phyloP scores from a whole-genome alignment of 2,113 vertebrate genomes.

The Mesembrinibis cayennensis region DNA sequence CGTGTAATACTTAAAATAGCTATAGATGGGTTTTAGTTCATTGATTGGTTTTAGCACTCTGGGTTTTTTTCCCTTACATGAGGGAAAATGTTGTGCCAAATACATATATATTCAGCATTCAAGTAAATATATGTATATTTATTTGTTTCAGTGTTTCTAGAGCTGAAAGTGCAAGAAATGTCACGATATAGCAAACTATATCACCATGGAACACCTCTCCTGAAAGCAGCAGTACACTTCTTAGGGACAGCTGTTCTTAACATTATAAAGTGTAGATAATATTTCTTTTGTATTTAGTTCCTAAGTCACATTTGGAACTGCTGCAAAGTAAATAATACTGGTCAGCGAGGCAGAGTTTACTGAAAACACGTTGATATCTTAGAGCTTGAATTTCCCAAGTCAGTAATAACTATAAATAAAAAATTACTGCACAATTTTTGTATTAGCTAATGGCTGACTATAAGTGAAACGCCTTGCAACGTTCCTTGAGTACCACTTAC shows the following conservation, averaged over 20 bases:
- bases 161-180: neutral
- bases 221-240: neutral
- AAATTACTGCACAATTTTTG: neutral
- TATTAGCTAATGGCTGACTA: neutral
- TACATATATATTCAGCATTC: neutral
- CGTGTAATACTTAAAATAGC: neutral
- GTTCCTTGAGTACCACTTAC: neutral
- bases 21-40: neutral
- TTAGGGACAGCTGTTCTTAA: neutral
- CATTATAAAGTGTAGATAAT: neutral
- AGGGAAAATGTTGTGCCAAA: neutral
- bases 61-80: neutral
- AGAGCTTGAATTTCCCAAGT: neutral
- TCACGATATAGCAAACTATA: neutral
- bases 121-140: neutral
- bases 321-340: neutral
- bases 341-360: neutral
- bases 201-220: neutral
- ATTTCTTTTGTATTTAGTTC: neutral
- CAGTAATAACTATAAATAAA: neutral
- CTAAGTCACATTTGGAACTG: neutral
- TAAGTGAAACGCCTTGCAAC: neutral
- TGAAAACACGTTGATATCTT: neutral
- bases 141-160: neutral
- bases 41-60: neutral